These are phyloP conservation scores for Monochamus alternatus DNA, from an alignment of 2,888 invertebrate species.

Conservation along the genomic window DNA sequence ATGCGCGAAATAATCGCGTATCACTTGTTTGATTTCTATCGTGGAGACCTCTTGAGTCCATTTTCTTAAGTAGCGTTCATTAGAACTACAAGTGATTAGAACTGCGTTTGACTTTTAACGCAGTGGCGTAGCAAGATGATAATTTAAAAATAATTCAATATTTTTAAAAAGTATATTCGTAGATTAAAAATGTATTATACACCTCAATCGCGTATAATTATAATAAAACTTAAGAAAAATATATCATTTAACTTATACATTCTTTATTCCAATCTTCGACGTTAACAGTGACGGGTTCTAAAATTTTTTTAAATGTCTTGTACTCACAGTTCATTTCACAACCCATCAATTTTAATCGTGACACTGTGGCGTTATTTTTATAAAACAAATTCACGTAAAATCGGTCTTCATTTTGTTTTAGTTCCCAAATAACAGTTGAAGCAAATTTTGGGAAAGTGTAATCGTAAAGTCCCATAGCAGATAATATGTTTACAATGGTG, in stretches of 20 bases:
- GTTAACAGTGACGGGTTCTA: background rate
- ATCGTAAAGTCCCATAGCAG: slow-evolving; percentile 78
- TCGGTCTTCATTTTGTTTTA: slow-evolving; percentile 60
- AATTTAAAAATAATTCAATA: background rate
- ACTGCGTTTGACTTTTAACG: background rate
- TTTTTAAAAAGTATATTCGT: too few species aligned
- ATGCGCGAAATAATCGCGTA: background rate
- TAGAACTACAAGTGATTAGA: slow-evolving; percentile 11
- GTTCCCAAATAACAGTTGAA: slow-evolving; percentile 80
- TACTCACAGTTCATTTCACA: slow-evolving; percentile 1
- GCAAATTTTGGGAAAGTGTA: slow-evolving; percentile 78
- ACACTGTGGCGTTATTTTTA: background rate
- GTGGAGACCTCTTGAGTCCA: background rate
- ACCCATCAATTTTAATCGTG: background rate
- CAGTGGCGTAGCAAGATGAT: background rate
- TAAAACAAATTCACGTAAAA: slow-evolving; percentile 21
- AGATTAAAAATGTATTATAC: too few species aligned
- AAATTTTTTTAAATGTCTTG: background rate
- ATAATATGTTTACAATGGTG: slow-evolving; percentile 80
- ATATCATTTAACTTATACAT: background rate
- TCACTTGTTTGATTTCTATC: slow-evolving; percentile 17
- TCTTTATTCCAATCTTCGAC: background rate
- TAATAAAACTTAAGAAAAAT: too few species aligned
- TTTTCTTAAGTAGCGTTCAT: background rate
- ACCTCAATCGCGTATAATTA: too few species aligned